Evolutionary conservation across 1,140 invertebrate species (phyloP), one percentile per base, ranked within the genome.

Genomic region (Gerris buenoi): DNA sequence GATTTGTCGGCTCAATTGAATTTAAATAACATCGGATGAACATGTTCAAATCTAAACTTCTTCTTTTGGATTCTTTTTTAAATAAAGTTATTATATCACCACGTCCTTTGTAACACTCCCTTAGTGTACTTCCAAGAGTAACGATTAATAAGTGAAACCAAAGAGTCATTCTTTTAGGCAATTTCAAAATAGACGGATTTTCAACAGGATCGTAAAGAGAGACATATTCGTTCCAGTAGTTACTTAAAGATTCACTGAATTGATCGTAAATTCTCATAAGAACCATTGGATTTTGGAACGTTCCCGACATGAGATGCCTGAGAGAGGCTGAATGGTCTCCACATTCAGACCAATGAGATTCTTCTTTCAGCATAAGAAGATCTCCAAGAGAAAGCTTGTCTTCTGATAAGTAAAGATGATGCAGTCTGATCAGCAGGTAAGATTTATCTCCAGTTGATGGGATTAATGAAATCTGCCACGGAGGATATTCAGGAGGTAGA

Each of bases 391-490:
- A 86, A 5, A 90, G 74, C 1, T 84, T 81, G 23, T 86, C 83
- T 28, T 86, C 83, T 5, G 85, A 85, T 2, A 90, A 77, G 2
- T 90, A 79, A 22, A 91, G 74, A 72, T 91, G 89, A 73, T 91
- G 89, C 0, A 88, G 81, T 65, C 88, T 80, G 1, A 90, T 79
- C 10, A 91, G 72, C n/a, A 89, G 81, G 70, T 86, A 86, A 71
- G 86, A 88, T 65, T 81, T 81, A 62, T 86, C 81, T 63, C 84
- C 82, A 1, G 78, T 75, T 0, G 77, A 75, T 18, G 86, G 87
- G 69, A 90, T 87, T 0, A 90, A 76, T 26, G 86, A 84, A n/a
- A 90, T 83, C 73, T 91, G 88, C 89, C 89, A 91, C 0, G 88
- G 88, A 1, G 89, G 84, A 28, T 84, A 76, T 57, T 84, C 82